Percentiles rank a stretch among this genome's conserved stretches.
phyloP scores from a whole-genome alignment of 2,888 invertebrate genomes.

The Andrena bucephala region DNA sequence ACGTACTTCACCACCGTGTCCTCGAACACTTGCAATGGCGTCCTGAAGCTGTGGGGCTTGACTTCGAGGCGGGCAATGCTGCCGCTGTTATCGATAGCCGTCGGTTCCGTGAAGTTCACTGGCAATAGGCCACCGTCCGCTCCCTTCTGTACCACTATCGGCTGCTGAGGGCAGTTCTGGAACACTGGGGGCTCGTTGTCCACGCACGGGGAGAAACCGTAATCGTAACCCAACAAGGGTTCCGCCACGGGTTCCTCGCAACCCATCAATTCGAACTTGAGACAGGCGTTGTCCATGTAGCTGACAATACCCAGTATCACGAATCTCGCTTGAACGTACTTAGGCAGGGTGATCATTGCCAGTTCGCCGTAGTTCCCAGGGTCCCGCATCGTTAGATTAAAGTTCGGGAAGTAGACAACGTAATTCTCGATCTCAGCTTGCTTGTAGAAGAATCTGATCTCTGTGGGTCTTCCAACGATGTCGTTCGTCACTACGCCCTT shows the following conservation, averaged over 20 bases:
- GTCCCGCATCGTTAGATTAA: slow-evolving; percentile 96
- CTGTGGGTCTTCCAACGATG: slow-evolving; percentile 97
- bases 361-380: slow-evolving; percentile 98
- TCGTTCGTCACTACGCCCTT: slow-evolving; percentile 98
- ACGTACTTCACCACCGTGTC: slow-evolving; percentile 97
- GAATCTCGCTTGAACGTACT: slow-evolving; percentile 96
- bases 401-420: slow-evolving; percentile 98
- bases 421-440: slow-evolving; percentile 97
- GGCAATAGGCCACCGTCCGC: slow-evolving; percentile 95
- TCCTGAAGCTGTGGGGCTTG: slow-evolving; percentile 95
- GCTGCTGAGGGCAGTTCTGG: slow-evolving; percentile 97
- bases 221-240: slow-evolving; percentile 95
- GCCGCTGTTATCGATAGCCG: slow-evolving; percentile 97
- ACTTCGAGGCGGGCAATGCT: slow-evolving; percentile 97
- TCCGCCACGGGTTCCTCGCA: slow-evolving; percentile 95
- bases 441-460: slow-evolving; percentile 98
- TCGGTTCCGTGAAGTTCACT: slow-evolving; percentile 96
- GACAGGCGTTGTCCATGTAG: slow-evolving; percentile 98
- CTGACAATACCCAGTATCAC: slow-evolving; percentile 98
- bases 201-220: slow-evolving; percentile 97
- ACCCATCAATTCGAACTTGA: slow-evolving; percentile 98
- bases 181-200: slow-evolving; percentile 98
- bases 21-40: slow-evolving; percentile 94
- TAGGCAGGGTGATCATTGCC: slow-evolving; percentile 97
- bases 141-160: slow-evolving; percentile 95